These are phyloP conservation scores for Lepidochitona cinerea DNA, from an alignment of 2,888 invertebrate species.

Conservation along the genomic window DNA sequence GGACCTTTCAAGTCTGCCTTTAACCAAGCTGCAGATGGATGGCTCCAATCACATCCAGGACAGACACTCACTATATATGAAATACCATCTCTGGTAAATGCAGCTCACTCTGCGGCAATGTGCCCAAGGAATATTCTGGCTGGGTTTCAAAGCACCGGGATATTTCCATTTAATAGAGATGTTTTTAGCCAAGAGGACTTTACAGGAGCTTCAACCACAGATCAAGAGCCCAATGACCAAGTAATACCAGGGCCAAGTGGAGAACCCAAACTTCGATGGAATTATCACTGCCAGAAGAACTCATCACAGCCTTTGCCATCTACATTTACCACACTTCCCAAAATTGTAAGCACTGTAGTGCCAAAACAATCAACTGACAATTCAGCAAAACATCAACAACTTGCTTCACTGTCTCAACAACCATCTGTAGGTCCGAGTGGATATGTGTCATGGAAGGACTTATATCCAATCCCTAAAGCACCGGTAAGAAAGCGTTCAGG, in stretches of 20 bases:
- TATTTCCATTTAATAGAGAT: slow-evolving; percentile 17
- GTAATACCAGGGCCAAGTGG: neutral
- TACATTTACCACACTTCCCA: neutral
- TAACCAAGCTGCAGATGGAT: slow-evolving; percentile 56
- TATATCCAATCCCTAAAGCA: neutral
- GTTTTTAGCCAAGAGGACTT: slow-evolving; percentile 18
- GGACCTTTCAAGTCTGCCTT: slow-evolving; percentile 54
- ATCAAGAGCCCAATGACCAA: neutral
- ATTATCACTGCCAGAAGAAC: neutral
- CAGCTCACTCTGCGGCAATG: slow-evolving; percentile 12
- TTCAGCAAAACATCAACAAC: neutral
- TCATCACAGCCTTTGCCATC: neutral
- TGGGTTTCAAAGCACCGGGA: slow-evolving; percentile 20
- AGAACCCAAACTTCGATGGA: neutral
- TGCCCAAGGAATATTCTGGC: slow-evolving; percentile 9
- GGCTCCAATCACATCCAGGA: slow-evolving; percentile 53
- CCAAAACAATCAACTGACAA: neutral
- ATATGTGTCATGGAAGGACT: neutral
- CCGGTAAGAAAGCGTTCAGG: neutral
- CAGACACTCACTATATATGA: slow-evolving; percentile 48
- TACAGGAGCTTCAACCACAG: slow-evolving; percentile 7
- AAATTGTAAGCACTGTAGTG: neutral
- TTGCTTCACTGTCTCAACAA: neutral
- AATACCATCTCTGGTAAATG: slow-evolving; percentile 12
- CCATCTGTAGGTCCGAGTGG: neutral